Conservation (phyloP, 2,797 vertebrate genomes). For the Aselliscus stoliczkanus region DNA sequence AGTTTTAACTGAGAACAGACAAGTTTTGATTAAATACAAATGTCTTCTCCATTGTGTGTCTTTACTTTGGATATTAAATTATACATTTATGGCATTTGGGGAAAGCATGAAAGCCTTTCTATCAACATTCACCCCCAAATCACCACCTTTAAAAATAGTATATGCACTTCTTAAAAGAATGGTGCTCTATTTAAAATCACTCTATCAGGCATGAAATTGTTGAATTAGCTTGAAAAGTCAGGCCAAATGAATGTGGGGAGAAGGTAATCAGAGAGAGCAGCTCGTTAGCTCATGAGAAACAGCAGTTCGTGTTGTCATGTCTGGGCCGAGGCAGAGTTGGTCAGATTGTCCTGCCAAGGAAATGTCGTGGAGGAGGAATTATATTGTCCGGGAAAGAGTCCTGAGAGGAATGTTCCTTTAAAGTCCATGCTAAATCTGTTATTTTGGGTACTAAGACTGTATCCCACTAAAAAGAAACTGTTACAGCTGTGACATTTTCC, state of each 20-base stretch:
- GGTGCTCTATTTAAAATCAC: not conserved
- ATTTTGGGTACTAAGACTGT: conserved; percentile 46
- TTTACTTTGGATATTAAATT: conserved; percentile 19
- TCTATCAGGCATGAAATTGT: not conserved
- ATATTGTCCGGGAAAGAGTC: conserved; percentile 62
- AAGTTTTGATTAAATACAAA: not conserved
- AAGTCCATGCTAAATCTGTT: conserved; percentile 52
- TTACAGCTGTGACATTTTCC: conserved; percentile 41
- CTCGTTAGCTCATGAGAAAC: conserved; percentile 60
- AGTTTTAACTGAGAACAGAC: not conserved
- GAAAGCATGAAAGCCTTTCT: not conserved
- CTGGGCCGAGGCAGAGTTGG: conserved; percentile 32
- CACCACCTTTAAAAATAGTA: not conserved
- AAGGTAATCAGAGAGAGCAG: conserved; percentile 48
- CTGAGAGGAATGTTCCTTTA: conserved; percentile 59
- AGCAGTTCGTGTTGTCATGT: conserved; percentile 54
- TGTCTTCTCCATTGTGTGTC: not conserved
- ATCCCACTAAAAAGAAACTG: conserved; percentile 32
- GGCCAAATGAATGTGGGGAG: conserved; percentile 36
- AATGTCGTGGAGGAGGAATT: conserved; percentile 65
- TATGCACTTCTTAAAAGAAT: not conserved
- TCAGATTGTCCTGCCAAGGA: conserved; percentile 66
- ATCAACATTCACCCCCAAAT: not conserved
- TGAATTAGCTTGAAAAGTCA: conserved; percentile 43
- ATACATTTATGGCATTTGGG: not conserved